These are phyloP conservation scores for Tortricodes alternella DNA, from an alignment of 2,888 invertebrate genomes.

Conservation along the genomic window DNA sequence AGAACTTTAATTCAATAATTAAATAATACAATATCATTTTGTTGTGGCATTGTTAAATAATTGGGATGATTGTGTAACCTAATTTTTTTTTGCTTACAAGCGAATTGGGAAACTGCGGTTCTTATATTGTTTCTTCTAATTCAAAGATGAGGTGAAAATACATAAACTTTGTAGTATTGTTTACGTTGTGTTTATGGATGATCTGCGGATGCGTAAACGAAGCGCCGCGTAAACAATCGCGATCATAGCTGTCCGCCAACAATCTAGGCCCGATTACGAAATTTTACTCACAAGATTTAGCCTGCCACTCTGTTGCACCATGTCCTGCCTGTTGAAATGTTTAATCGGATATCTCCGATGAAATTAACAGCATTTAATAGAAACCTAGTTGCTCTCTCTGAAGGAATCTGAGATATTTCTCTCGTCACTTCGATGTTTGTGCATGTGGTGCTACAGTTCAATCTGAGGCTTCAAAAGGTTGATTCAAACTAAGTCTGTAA, in stretches of 20 bases:
- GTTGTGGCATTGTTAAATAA: too few species aligned
- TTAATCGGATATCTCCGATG: not conserved
- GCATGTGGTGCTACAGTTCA: not conserved
- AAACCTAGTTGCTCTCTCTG: not conserved
- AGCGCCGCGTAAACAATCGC: constrained; percentile 16
- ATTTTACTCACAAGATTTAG: constrained; percentile 2
- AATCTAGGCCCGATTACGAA: constrained; percentile 14
- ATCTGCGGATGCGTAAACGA: constrained; percentile 10
- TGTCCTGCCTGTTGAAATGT: not conserved
- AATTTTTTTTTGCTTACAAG: too few species aligned
- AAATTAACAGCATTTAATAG: not conserved
- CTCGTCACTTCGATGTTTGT: not conserved
- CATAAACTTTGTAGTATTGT: too few species aligned
- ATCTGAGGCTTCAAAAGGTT: too few species aligned
- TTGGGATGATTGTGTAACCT: too few species aligned
- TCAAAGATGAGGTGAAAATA: too few species aligned
- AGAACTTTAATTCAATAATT: too few species aligned
- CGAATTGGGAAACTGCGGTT: too few species aligned
- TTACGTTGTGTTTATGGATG: not conserved
- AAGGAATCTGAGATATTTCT: not conserved
- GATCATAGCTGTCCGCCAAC: constrained; percentile 3
- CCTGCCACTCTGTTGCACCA: constrained; percentile 4
- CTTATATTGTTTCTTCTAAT: too few species aligned
- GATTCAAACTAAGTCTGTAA: too few species aligned
- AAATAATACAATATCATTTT: too few species aligned